Evolutionary conservation across 2,113 vertebrate genomes (phyloP).

Genomic region (Strigops habroptila): DNA sequence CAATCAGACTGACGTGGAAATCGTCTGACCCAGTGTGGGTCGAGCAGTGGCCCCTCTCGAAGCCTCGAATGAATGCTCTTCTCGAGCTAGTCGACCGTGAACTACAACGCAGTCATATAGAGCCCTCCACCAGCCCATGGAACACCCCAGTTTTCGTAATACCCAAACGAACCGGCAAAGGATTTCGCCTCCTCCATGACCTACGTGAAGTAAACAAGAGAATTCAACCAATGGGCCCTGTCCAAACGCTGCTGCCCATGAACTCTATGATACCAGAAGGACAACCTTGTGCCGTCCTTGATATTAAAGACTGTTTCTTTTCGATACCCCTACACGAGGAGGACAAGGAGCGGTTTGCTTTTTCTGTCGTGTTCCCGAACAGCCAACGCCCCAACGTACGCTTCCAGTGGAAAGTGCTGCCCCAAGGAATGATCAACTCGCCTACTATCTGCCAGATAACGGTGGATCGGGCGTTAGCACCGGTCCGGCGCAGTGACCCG

Average conservation of each 20-base stretch:
- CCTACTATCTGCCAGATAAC: not conserved
- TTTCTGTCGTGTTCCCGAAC: not conserved
- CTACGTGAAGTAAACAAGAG: not conserved
- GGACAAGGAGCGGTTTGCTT: not conserved
- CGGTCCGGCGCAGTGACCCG: accelerated
- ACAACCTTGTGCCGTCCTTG: not conserved
- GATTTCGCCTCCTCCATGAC: not conserved
- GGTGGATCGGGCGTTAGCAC: not conserved
- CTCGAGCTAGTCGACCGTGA: too few relatives aligned
- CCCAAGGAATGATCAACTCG: not conserved
- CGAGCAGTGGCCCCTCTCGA: too few relatives aligned
- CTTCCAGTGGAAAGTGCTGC: not conserved
- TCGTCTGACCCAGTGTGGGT: too few relatives aligned
- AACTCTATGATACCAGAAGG: not conserved
- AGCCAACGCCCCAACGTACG: not conserved
- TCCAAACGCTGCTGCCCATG: not conserved
- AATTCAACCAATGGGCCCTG: not conserved
- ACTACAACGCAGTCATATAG: too few relatives aligned
- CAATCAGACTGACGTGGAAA: too few relatives aligned
- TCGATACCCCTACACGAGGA: not conserved
- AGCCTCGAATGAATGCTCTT: too few relatives aligned
- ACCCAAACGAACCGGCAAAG: too few relatives aligned
- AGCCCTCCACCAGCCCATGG: too few relatives aligned
- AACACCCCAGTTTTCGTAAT: too few relatives aligned
- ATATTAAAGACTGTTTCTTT: not conserved